Conservation (phyloP, 2,888 invertebrate species). For the Lithosia quadra region DNA sequence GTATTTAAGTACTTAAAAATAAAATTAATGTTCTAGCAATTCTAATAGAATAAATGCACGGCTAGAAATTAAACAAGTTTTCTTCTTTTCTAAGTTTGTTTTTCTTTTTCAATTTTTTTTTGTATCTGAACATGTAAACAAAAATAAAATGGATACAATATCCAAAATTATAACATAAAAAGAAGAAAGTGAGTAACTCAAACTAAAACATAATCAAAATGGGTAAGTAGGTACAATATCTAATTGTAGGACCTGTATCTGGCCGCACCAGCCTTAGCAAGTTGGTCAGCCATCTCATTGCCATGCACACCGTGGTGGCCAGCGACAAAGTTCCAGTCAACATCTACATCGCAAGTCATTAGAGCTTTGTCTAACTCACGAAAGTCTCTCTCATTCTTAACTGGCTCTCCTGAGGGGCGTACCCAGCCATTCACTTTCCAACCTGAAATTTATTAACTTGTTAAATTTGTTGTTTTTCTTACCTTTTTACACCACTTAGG, state of each 20-base stretch:
- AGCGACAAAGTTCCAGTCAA: slow-evolving; percentile 94
- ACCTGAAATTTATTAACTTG: slow-evolving; percentile 54
- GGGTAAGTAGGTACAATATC: background rate
- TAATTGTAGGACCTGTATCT: slow-evolving; percentile 51
- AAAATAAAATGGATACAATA: background rate
- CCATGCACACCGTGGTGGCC: slow-evolving; percentile 94
- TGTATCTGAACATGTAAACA: too few species aligned
- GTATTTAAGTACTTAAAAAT: background rate
- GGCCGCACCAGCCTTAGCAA: slow-evolving; percentile 92
- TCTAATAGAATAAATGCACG: too few species aligned
- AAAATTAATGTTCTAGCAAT: too few species aligned
- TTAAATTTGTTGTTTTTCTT: too few species aligned
- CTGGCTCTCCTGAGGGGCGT: slow-evolving; percentile 89
- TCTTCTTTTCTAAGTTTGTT: too few species aligned
- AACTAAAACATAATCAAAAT: background rate
- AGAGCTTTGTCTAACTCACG: slow-evolving; percentile 90
- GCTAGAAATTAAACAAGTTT: too few species aligned
- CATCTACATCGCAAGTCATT: slow-evolving; percentile 78
- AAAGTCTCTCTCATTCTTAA: slow-evolving; percentile 96
- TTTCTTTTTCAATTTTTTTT: background rate
- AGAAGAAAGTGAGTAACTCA: background rate
- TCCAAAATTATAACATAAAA: background rate
- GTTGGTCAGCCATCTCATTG: slow-evolving; percentile 96
- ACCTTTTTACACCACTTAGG: too few species aligned
- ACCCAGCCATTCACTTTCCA: slow-evolving; percentile 97